Evolutionary conservation across 92 coral and sea anemone species (phyloP).

Genomic region (Hydrozoanthus gracilis): DNA sequence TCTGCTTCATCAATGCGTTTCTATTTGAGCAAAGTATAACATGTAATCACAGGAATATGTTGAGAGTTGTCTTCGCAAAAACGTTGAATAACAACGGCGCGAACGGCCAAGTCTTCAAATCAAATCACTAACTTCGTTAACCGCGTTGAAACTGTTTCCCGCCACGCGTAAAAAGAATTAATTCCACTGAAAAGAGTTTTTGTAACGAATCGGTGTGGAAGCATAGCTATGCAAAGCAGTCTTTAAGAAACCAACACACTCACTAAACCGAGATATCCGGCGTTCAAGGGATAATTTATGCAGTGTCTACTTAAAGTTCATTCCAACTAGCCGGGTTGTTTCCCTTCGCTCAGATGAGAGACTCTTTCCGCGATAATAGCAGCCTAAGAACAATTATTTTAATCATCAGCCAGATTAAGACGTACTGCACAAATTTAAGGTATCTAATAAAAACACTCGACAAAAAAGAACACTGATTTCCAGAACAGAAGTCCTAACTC

Average conservation of each 20-base stretch:
- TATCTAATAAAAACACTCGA: not conserved
- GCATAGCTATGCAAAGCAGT: constrained; percentile 8
- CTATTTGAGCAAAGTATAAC: not conserved
- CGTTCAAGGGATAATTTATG: constrained; percentile 31
- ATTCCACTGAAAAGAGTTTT: not conserved
- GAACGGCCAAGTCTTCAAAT: not conserved
- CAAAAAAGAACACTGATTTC: constrained; percentile 5
- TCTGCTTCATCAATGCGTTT: not conserved
- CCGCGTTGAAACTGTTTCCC: constrained; percentile 19
- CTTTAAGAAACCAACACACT: not conserved
- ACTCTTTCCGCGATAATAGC: not conserved
- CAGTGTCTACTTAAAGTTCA: constrained; percentile 34
- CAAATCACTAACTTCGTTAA: not conserved
- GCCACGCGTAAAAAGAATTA: not conserved
- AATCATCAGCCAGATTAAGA: not conserved
- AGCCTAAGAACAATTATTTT: not conserved
- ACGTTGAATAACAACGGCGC: not conserved
- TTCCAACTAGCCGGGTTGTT: constrained; percentile 31
- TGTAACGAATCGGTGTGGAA: not conserved
- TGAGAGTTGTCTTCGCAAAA: not conserved
- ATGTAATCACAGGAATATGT: not conserved
- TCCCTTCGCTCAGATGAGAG: constrained; percentile 29
- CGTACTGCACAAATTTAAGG: not conserved
- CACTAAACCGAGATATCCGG: constrained; percentile 26
- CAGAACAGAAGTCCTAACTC: constrained; percentile 42